Percentiles rank a stretch among this genome's conserved stretches.
Conservation (phyloP, 2,888 invertebrate genomes). For the Pseudococcus viburni region DNA sequence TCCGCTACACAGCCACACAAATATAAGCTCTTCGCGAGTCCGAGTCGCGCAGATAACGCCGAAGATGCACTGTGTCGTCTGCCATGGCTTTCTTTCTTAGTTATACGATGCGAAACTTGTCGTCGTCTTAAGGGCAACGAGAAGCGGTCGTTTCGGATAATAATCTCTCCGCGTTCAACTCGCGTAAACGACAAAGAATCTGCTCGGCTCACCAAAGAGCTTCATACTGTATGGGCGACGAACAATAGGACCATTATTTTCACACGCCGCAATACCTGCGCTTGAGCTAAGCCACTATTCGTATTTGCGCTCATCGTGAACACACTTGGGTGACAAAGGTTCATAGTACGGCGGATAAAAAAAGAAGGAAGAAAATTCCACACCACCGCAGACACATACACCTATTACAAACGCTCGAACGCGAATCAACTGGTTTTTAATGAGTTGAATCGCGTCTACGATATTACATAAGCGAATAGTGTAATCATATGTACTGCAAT, state of each 20-base stretch:
- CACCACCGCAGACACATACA: background rate
- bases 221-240: constrained; percentile 53
- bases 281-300: background rate
- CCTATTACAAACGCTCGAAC: background rate
- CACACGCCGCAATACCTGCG: constrained; percentile 57
- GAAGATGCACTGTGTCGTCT: constrained; percentile 49
- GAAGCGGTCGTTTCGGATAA: constrained; percentile 61
- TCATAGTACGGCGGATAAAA: background rate
- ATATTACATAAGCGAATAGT: background rate
- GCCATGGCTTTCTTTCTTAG: constrained; percentile 10
- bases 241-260: constrained; percentile 64
- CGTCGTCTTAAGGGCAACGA: background rate
- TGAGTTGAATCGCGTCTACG: background rate
- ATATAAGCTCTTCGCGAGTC: constrained; percentile 13
- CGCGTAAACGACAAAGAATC: constrained; percentile 57
- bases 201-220: constrained; percentile 42
- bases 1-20: background rate
- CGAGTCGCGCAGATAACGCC: constrained; percentile 4
- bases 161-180: constrained; percentile 50
- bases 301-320: background rate
- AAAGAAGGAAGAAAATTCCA: background rate
- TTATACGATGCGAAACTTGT: constrained; percentile 12
- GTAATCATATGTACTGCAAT: no score
- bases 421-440: constrained; percentile 1
- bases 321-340: constrained; percentile 25